phyloP scores from a whole-genome alignment of 2,888 invertebrate genomes.

The Neocrepidodera transversa region DNA sequence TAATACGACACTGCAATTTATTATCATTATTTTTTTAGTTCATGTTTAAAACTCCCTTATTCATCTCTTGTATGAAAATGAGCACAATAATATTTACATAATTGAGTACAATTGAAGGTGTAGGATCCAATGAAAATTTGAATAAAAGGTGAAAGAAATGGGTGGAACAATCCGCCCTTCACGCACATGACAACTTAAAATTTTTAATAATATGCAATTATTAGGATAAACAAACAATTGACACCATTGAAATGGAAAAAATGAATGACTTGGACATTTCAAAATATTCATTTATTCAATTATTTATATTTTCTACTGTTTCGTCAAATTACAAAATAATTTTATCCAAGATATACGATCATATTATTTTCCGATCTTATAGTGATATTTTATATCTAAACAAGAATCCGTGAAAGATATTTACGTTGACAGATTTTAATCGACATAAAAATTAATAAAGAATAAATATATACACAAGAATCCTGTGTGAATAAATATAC shows the following conservation, averaged over 20 bases:
- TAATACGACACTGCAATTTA: too few species aligned
- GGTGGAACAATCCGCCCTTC: slow-evolving; percentile 23
- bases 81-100: slow-evolving; percentile 18
- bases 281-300: too few species aligned
- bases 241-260: not conserved
- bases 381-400: slow-evolving; percentile 10
- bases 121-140: slow-evolving; percentile 16
- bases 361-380: not conserved
- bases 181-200: slow-evolving; percentile 9
- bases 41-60: too few species aligned
- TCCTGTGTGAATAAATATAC: slow-evolving; percentile 54
- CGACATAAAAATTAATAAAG: slow-evolving; percentile 59
- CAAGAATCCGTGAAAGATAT: slow-evolving; percentile 36
- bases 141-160: slow-evolving; percentile 31
- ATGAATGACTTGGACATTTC: not conserved
- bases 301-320: too few species aligned
- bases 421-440: slow-evolving; percentile 57
- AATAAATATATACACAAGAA: slow-evolving; percentile 53
- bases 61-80: slow-evolving; percentile 16
- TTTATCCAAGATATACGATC: not conserved
- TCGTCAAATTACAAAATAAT: too few species aligned
- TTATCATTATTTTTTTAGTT: too few species aligned
- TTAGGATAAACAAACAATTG: slow-evolving; percentile 27
- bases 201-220: slow-evolving; percentile 19
- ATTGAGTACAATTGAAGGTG: slow-evolving; percentile 20